Evolutionary conservation across 2,797 vertebrate genomes (phyloP).

Genomic region (Macroramphosus scolopax): DNA sequence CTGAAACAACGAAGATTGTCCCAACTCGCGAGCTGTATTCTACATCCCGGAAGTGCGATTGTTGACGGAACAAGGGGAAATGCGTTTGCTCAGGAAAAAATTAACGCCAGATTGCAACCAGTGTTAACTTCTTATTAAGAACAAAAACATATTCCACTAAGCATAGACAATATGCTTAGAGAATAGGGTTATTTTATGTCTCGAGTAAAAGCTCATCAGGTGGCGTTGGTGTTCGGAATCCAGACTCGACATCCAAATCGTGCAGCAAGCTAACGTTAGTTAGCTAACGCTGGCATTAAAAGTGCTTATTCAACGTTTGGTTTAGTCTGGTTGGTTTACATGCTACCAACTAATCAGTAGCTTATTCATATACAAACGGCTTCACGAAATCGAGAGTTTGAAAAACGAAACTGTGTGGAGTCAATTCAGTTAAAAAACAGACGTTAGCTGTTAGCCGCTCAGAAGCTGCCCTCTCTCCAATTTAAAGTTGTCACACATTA

Average conservation of each 20-base stretch:
- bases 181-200: neutral
- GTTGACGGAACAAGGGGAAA: slow-evolving; percentile 52
- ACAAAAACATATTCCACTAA: neutral
- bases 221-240: no score
- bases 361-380: no score
- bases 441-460: neutral
- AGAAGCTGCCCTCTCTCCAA: neutral
- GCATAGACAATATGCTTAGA: no score
- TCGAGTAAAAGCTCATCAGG: no score
- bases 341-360: no score
- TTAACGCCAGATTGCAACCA: neutral
- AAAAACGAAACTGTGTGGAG: no score
- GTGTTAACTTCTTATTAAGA: neutral
- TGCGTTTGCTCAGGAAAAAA: slow-evolving; percentile 2
- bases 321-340: neutral
- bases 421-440: no score
- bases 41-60: slow-evolving; percentile 46
- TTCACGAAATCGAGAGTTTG: no score
- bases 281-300: slow-evolving; percentile 14
- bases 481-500: neutral
- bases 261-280: slow-evolving; percentile 21
- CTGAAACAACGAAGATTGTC: slow-evolving; percentile 30
- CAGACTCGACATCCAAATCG: slow-evolving; percentile 6
- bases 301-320: neutral
- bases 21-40: slow-evolving; percentile 32